Conservation (phyloP, 2,888 invertebrate genomes). For the Fabriciana adippe region DNA sequence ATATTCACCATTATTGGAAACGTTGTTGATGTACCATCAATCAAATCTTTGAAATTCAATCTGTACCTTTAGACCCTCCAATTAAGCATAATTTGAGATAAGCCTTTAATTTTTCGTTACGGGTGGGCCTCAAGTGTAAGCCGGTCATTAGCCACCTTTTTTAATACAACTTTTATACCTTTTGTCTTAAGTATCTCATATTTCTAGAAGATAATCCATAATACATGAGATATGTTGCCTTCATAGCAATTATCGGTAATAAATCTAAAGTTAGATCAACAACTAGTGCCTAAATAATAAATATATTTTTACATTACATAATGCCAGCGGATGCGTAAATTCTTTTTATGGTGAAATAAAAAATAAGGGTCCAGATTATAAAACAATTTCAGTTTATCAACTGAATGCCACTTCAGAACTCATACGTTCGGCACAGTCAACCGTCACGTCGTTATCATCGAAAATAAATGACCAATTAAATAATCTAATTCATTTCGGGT, state of each 20-base stretch:
- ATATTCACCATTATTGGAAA: constrained; percentile 54
- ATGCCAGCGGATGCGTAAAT: constrained; percentile 36
- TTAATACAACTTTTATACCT: constrained; percentile 60
- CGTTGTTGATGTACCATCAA: constrained; percentile 66
- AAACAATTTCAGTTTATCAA: constrained; percentile 54
- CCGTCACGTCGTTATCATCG: constrained; percentile 68
- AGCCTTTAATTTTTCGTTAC: constrained; percentile 78
- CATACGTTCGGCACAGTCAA: constrained; percentile 58
- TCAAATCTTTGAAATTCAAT: constrained; percentile 77
- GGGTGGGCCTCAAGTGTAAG: constrained; percentile 77
- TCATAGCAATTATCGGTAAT: constrained; percentile 79
- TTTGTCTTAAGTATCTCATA: constrained; percentile 73
- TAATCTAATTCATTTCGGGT: constrained; percentile 77
- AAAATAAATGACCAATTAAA: constrained; percentile 82
- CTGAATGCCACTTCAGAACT: constrained; percentile 61
- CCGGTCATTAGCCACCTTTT: constrained; percentile 74
- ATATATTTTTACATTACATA: constrained; percentile 46
- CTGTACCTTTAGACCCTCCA: constrained; percentile 74
- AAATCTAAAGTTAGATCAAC: constrained; percentile 75
- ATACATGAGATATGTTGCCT: constrained; percentile 70
- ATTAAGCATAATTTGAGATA: constrained; percentile 81
- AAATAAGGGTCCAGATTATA: constrained; percentile 41
- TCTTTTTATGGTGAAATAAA: constrained; percentile 36
- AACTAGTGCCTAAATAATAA: constrained; percentile 66
- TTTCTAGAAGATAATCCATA: constrained; percentile 74